Evolutionary conservation across 2,113 vertebrate genomes (phyloP).

Genomic region (Prionailurus bengalensis): DNA sequence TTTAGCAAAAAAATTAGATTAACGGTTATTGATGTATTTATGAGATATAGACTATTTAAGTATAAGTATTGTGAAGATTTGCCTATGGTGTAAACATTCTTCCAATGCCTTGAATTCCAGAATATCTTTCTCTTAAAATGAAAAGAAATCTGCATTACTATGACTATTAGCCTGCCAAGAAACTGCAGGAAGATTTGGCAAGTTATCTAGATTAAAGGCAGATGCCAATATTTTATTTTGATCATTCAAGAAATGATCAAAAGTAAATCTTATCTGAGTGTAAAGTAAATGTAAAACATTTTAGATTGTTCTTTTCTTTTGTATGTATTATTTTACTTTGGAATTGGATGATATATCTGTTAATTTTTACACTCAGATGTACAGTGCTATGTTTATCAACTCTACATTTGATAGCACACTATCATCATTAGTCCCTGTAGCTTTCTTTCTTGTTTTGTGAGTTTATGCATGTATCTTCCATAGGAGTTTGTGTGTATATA

Average conservation of each 20-base stretch:
- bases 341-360: background rate
- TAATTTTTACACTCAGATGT: background rate
- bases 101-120: constrained; percentile 11
- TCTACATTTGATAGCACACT: background rate
- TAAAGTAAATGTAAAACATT: constrained; percentile 69
- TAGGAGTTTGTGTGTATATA: background rate
- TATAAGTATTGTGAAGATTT: background rate
- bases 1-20: background rate
- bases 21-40: background rate
- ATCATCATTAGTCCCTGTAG: background rate
- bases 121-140: constrained; percentile 27
- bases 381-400: background rate
- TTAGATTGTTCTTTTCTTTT: constrained; percentile 10
- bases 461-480: background rate
- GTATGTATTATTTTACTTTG: background rate
- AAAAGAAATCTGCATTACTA: background rate
- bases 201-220: constrained; percentile 78
- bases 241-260: constrained; percentile 81
- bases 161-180: constrained; percentile 76
- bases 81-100: background rate
- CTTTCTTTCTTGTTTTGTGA: background rate
- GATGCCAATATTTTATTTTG: constrained; percentile 75
- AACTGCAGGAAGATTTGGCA: constrained; percentile 72
- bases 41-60: background rate
- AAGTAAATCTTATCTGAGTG: constrained; percentile 74